Base-by-base conservation (phyloP, 2,888 invertebrate species). In the Drosophila austrosaltans region DNA sequence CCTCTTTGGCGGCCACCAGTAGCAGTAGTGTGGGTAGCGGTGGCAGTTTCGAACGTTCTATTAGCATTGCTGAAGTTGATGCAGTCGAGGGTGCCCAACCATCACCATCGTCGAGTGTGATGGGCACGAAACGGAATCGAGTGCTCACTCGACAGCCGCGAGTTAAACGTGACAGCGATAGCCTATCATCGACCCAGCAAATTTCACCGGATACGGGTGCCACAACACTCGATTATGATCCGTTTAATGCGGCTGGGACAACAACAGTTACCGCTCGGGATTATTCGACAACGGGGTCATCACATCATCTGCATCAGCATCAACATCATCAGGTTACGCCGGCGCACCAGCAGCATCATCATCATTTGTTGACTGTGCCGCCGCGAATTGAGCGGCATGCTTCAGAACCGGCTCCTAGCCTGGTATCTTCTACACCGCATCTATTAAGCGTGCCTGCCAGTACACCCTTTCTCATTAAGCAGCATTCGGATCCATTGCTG, bases 111-210 rank as follows among this genome's bases (percentile, higher is more conserved):
- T 48, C 48, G 4, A 48, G 22, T 48, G 78, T 77, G 44, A 93
- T 94, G 93, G 94, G 94, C 54, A 93, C 93, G 12, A 95, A 95
- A 91, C 93, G 95, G 66, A 94, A 94, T 72, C 93, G 95, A 48
- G 93, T 95, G 68, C 92, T 95, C 56, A 95, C 95, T 91, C 93
- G 95, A 48, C 95, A 95, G 82, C 94, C 94, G 20, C 93, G 95
- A 56, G 94, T 95, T 66, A 95, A 95, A 89, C 93, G 94, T 61
- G 95, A 95, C 78, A 93, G 93, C 76, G 95, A 95, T 79, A 91
- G 91, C 61, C 72, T 91, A 22, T 89, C 89, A n/a, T 90, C 92
- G 59, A 89, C 84, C 5, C 91, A 87, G 79, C 92, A 91, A 77
- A 88, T 90, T 63, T 90, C 92, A n/a, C 92, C 92, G 8, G 92